Base-by-base conservation (phyloP, 2,797 vertebrate genomes). In the Oryzias sinensis region DNA sequence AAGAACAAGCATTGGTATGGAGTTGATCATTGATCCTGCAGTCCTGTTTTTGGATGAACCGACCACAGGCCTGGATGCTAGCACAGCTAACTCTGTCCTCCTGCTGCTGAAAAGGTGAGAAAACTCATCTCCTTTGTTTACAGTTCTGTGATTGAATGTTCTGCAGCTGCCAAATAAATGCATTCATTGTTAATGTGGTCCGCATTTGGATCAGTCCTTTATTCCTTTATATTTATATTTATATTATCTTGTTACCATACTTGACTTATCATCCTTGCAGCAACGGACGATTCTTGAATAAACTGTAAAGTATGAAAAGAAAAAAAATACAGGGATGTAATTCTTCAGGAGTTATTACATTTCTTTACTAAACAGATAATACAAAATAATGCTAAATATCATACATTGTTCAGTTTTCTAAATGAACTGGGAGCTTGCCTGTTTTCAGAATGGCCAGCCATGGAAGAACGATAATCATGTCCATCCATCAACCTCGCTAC, bases 21-120 rank as follows among this genome's bases (percentile, higher is more conserved):
- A 99, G 82, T 87, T 99, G 49, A 96, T 99, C 68, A 95, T 89
- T 0, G 93, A 99, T 58, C 96, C 97, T 2, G 78, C 92, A 0
- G 90, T 98, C 62, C 87, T 99, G 33, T 99, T 99, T 77, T 82
- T 99, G 84, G 97, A 99, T 56, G 97, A 99, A 65, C 97, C 97
- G 4, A 99, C 97, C 18, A 96, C 95, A 0, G 97, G 97, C 3
- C 82, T 99, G 11, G 97, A 99, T 37, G 91, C 97, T 6, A 96
- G 94, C 86, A 99, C 97, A 0, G 95, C 96, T 5, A 94, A 94
- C 3, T 94, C 96, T 18, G 97, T 98, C 18, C 88, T 99, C 6
- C 76, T 94, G 70, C 85, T 98, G 14, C 90, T 99, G 29, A 95
- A 95, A 88, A 93, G 93, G 97, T 97, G 70, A n/a, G 0, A 5